Evolutionary conservation across 37 sponge, comb jelly and placozoan species (phyloP), one percentile per base, ranked within the genome.

Genomic region (Theonella swinhoei): DNA sequence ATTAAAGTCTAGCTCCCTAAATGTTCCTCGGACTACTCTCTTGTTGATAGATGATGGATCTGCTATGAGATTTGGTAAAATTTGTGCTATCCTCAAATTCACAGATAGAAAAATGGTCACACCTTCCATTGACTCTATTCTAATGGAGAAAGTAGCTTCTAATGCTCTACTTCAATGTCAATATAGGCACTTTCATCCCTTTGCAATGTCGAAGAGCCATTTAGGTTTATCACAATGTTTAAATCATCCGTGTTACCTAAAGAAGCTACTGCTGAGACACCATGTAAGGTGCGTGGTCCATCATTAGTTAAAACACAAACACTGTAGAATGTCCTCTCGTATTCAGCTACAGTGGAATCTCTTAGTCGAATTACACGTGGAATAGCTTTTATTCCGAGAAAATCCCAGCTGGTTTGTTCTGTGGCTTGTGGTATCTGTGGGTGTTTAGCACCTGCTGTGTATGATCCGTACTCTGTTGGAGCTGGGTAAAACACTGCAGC

Each of bases 1-100:
- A 32, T 82, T 82, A 42, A 82, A 82, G 30, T 73, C 28, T 17
- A 82, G 62, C 24, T 73, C 37, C 14, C 39, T 64, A 20, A 65
- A 60, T 59, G 40, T 82, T 73, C 83, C 83, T 73, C 65, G 39
- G 59, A 82, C 40, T 38, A 82, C 36, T 72, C 83, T 72, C 14
- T 74, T 61, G 34, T 72, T 73, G 20, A 82, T 11, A 25, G 74
- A 62, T 22, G 83, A 32, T 25, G 83, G 83, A 25, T 29, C 28
- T 5, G 73, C 32, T 0, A 73, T 2, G n/a, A 82, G 62, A 72
- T 65, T 72, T 39, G 83, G 83, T 41, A 82, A 74, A n/a, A 82
- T 60, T 73, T 33, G 83, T 62, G 17, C 41, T 62, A 82, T 37
- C 36, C 33, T 22, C 20, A 82, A 41, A 34, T 73, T 29, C 1